A percentile compares a stretch with the other conserved stretches of the same genome.
Evolutionary conservation across 2,113 vertebrate species (phyloP).

Genomic region (Hippocampus guttulatus): DNA sequence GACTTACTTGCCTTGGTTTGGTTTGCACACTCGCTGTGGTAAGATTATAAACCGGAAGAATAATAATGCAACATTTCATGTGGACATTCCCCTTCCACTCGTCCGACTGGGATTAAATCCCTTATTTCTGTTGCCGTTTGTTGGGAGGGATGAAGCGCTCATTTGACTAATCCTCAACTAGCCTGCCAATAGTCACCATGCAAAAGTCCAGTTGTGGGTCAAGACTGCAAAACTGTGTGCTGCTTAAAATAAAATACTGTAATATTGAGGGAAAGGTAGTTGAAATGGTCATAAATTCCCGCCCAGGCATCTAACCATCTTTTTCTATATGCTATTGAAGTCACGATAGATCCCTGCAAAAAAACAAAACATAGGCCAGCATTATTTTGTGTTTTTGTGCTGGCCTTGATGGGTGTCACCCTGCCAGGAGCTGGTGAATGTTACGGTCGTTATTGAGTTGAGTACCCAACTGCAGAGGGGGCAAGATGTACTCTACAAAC

Average conservation of each 20-base stretch:
- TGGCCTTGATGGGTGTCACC: too few relatives aligned
- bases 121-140: slow-evolving; percentile 59
- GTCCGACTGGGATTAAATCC: slow-evolving; percentile 50
- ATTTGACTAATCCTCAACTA: slow-evolving; percentile 59
- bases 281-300: too few relatives aligned
- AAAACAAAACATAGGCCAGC: too few relatives aligned
- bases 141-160: slow-evolving; percentile 49
- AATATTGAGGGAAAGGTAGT: neutral
- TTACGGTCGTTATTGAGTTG: too few relatives aligned
- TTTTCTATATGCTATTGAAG: too few relatives aligned
- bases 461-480: too few relatives aligned
- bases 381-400: too few relatives aligned
- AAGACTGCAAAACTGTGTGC: neutral
- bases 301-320: too few relatives aligned
- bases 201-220: slow-evolving; percentile 34
- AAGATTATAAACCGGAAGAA: slow-evolving; percentile 30
- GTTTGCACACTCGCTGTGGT: slow-evolving; percentile 2
- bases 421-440: too few relatives aligned
- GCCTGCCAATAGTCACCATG: slow-evolving; percentile 55
- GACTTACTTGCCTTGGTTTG: neutral
- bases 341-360: too few relatives aligned
- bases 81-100: slow-evolving; percentile 20
- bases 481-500: too few relatives aligned
- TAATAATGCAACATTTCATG: slow-evolving; percentile 29
- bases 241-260: neutral